A percentile compares a stretch with the other conserved stretches of the same genome.
These are phyloP conservation scores for Chelon auratus DNA, from an alignment of 2,797 vertebrate genomes.

Conservation along the genomic window DNA sequence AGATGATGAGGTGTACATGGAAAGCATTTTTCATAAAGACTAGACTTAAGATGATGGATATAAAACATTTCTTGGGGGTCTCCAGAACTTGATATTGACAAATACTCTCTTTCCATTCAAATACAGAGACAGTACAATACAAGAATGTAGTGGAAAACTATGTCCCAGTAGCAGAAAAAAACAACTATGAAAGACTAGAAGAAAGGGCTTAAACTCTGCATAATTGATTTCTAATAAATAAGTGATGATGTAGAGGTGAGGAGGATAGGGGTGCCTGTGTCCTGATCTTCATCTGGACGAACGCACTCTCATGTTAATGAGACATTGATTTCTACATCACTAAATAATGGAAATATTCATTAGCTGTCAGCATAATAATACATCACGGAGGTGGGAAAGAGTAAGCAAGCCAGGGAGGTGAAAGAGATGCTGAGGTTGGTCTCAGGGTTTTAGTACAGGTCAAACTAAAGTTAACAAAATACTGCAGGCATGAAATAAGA, in stretches of 20 bases:
- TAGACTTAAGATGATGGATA: background rate
- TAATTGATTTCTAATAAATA: slow-evolving; percentile 71
- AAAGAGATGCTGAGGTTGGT: slow-evolving; percentile 3
- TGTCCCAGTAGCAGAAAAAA: background rate
- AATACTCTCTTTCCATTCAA: background rate
- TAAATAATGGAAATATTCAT: slow-evolving; percentile 76
- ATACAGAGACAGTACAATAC: background rate
- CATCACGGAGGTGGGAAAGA: slow-evolving; percentile 18
- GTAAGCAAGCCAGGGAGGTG: background rate
- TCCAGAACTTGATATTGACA: background rate
- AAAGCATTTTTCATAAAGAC: background rate
- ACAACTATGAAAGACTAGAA: slow-evolving; percentile 15
- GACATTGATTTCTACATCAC: slow-evolving; percentile 73
- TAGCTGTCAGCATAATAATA: slow-evolving; percentile 60
- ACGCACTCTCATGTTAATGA: slow-evolving; percentile 70
- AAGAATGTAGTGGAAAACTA: background rate
- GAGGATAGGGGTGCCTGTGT: slow-evolving; percentile 44
- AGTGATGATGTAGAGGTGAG: slow-evolving; percentile 69
- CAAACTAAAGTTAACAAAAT: background rate
- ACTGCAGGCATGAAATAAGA: background rate
- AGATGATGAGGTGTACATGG: background rate
- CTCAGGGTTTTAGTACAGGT: background rate
- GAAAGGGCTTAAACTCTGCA: slow-evolving; percentile 44
- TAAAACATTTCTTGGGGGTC: background rate
- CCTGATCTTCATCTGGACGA: slow-evolving; percentile 56